Percentiles rank a stretch among this genome's conserved stretches.
phyloP scores from a whole-genome alignment of 2,888 invertebrate species.

The Nasonia oneida region DNA sequence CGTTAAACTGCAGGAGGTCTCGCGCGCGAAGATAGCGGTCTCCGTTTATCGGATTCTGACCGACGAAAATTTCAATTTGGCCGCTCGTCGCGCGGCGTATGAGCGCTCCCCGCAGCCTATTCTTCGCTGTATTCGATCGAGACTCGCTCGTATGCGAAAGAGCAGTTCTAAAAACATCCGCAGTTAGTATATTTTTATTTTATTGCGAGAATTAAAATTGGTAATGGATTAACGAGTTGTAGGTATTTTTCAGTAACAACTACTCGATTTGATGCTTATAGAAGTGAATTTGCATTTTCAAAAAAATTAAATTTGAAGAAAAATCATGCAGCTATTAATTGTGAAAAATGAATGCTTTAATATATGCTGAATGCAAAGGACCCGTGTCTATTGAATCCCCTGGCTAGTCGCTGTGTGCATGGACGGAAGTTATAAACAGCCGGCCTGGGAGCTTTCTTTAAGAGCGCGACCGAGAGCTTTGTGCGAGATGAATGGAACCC shows the following conservation, averaged over 20 bases:
- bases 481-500: neutral
- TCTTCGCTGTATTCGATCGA: neutral
- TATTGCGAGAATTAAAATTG: too few relatives aligned
- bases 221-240: too few relatives aligned
- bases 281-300: too few relatives aligned
- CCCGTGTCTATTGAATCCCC: constrained; percentile 23
- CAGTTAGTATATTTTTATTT: too few relatives aligned
- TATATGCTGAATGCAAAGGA: too few relatives aligned
- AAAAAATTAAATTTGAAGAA: too few relatives aligned
- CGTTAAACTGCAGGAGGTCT: constrained; percentile 55
- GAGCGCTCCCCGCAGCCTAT: neutral
- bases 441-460: constrained; percentile 1
- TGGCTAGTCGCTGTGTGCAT: neutral
- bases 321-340: too few relatives aligned
- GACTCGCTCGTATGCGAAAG: too few relatives aligned
- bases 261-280: too few relatives aligned
- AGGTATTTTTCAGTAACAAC: too few relatives aligned
- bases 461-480: neutral
- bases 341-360: too few relatives aligned
- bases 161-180: too few relatives aligned
- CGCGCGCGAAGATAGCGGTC: constrained; percentile 53
- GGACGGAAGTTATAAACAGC: constrained; percentile 2
- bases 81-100: neutral
- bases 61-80: constrained; percentile 53
- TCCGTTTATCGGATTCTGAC: constrained; percentile 42